Evolutionary conservation across 2,888 invertebrate species (phyloP).

Genomic region (Stomorhina lunata): DNA sequence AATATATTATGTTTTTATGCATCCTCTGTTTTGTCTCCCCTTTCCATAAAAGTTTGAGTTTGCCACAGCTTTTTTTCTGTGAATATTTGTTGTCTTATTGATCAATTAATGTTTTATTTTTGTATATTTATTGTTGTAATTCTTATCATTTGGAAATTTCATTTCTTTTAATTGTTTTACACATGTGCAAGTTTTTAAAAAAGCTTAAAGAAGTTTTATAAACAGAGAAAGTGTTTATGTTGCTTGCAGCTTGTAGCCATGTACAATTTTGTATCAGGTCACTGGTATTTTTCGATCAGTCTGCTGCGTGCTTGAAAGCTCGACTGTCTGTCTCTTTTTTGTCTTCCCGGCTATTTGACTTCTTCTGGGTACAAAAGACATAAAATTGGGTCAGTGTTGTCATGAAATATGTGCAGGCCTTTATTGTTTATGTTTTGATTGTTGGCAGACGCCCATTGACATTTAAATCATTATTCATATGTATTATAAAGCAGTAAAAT

Average conservation of each 20-base stretch:
- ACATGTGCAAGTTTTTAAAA: conserved; percentile 4
- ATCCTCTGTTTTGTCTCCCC: background rate
- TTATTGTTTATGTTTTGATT: conserved; percentile 64
- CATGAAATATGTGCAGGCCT: conserved; percentile 54
- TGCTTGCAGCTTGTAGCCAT: conserved; percentile 27
- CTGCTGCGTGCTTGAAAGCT: background rate
- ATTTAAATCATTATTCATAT: conserved; percentile 66
- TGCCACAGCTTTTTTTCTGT: conserved; percentile 5
- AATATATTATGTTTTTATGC: background rate
- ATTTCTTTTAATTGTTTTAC: conserved; percentile 64
- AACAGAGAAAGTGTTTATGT: conserved; percentile 64
- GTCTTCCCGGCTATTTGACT: conserved; percentile 32
- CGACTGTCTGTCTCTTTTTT: conserved; percentile 15
- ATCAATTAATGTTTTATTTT: conserved; percentile 56
- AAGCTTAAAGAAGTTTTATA: conserved; percentile 5
- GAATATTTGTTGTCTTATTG: conserved; percentile 27
- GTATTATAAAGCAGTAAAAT: conserved; percentile 5
- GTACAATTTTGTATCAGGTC: conserved; percentile 20
- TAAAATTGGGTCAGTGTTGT: conserved; percentile 64
- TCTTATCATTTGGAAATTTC: conserved; percentile 59
- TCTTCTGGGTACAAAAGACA: background rate
- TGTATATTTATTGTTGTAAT: conserved; percentile 14
- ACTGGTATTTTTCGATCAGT: conserved; percentile 2
- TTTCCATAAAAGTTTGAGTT: conserved; percentile 8
- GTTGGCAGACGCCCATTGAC: conserved; percentile 64